These are phyloP conservation scores for Natator depressus DNA, from an alignment of 2,113 vertebrate genomes.

Conservation along the genomic window DNA sequence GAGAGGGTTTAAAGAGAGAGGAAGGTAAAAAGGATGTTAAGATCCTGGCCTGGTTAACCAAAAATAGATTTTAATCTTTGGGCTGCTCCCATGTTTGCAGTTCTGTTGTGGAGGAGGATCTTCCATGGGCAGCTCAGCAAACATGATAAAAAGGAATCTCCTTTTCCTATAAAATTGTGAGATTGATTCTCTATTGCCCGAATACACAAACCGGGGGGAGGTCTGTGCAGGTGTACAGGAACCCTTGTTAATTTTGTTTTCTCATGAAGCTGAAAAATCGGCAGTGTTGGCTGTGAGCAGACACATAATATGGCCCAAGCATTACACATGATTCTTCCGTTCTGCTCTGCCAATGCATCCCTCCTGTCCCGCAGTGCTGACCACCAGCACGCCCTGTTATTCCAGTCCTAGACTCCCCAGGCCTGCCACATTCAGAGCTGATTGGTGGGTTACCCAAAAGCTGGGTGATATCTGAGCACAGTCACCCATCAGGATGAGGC, in stretches of 20 bases:
- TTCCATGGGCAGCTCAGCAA: not conserved
- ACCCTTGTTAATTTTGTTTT: not conserved
- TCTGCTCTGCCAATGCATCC: not conserved
- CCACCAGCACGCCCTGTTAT: not conserved
- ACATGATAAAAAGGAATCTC: not conserved
- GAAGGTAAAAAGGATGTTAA: not conserved
- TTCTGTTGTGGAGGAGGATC: not conserved
- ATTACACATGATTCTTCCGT: not conserved
- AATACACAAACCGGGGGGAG: not conserved
- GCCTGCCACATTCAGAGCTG: not conserved
- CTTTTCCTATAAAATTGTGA: not conserved
- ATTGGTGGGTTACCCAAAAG: not conserved
- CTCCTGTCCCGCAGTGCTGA: not conserved
- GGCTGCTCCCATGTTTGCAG: not conserved
- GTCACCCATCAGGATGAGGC: not conserved
- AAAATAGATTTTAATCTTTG: not conserved
- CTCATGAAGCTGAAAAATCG: not conserved
- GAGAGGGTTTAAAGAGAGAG: not conserved
- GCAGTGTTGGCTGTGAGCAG: not conserved
- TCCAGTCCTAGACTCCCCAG: accelerated
- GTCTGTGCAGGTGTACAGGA: not conserved
- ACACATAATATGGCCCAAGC: not conserved
- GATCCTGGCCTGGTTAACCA: not conserved
- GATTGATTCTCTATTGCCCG: not conserved
- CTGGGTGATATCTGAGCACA: not conserved